These are phyloP conservation scores for Malurus cyaneus DNA, from an alignment of 2,113 vertebrate species.

Conservation along the genomic window DNA sequence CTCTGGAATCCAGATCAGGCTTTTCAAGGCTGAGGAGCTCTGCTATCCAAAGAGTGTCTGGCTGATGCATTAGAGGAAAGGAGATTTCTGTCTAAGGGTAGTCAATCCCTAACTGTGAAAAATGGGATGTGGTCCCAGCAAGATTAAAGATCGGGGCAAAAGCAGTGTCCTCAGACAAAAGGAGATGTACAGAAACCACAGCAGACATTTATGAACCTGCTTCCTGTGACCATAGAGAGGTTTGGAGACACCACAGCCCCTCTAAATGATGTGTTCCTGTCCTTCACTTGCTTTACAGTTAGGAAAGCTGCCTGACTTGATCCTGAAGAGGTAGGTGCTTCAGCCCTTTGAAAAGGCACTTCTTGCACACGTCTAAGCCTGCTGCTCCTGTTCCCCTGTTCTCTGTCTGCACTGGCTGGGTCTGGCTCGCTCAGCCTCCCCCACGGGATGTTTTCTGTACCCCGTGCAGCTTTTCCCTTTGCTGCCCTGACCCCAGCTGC, in stretches of 20 bases:
- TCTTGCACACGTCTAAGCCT: neutral
- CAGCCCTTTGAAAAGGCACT: neutral
- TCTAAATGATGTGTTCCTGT: neutral
- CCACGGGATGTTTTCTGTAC: neutral
- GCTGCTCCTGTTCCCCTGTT: neutral
- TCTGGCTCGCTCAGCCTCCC: neutral
- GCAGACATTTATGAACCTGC: neutral
- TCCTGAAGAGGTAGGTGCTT: neutral
- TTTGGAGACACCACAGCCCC: neutral
- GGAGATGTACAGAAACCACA: neutral
- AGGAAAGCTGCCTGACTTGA: neutral
- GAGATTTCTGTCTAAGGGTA: neutral
- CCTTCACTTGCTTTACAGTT: neutral
- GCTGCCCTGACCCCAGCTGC: neutral
- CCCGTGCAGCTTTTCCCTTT: neutral
- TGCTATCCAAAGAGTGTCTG: neutral
- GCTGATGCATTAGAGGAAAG: neutral
- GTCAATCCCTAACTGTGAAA: neutral
- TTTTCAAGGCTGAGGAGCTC: neutral
- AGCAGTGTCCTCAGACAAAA: neutral
- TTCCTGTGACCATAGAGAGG: neutral
- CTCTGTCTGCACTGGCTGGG: neutral
- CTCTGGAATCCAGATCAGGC: neutral
- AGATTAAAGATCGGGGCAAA: rapidly evolving
- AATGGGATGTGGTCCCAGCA: neutral